Base-by-base conservation (phyloP, 2,888 invertebrate genomes). In the Phaedon cochleariae region DNA sequence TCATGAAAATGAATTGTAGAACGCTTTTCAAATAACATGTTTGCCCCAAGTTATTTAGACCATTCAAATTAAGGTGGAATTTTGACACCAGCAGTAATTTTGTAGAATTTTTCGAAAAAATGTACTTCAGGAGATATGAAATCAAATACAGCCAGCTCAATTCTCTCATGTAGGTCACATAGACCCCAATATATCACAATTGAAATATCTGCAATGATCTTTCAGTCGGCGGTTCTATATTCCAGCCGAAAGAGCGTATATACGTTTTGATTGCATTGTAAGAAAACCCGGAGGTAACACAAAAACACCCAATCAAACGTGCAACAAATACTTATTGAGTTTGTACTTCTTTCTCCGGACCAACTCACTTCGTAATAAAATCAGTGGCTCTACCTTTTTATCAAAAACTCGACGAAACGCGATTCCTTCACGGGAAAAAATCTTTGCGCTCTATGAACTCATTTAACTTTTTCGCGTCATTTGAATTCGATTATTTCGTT, bases 301-400 rank as follows among this genome's bases (percentile, higher is more conserved):
- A 83, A 83, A 83, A 82, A 82, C 79, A 79, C 78, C 82, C 84
- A 84, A 84, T 84, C 83, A 84, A 81, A 80, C 80, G 79, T 81
- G 81, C 82, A 81, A 79, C 79, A 80, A 82, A 74, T 82, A 81
- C 79, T 84, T 83, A 84, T 84, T 84, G 83, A 83, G 80, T 84
- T 84, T 82, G 79, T 79, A 79, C 77, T 80, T 81, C 81, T 80
- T 77, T 79, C 75, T 75, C 48, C 70, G 75, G 78, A 76, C 76
- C 80, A 76, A 79, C 78, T 80, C 78, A 70, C 73, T 74, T 68
- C 71, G 77, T 80, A 81, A 82, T 82, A 79, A 79, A 81, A 82
- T 82, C 82, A 81, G 75, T 73, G 76, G 68, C 76, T 79, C 77
- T 77, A 79, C 77, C 69, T 68, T 66, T 62, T 63, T 45, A 51